phyloP scores from a whole-genome alignment of 2,797 vertebrate species.

The Limnodromus scolopaceus region DNA sequence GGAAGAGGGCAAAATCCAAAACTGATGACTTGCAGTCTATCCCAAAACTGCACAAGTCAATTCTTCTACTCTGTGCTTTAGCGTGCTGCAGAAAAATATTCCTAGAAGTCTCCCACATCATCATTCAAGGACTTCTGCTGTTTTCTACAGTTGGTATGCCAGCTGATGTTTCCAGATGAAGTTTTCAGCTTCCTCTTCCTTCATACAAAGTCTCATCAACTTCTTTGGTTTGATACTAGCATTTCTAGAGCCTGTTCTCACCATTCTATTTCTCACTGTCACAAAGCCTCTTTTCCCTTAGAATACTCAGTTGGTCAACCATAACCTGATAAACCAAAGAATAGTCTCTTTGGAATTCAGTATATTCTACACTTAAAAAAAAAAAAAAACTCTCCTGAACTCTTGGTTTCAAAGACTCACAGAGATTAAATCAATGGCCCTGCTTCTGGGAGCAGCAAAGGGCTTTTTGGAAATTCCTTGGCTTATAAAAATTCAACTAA shows the following conservation, averaged over 20 bases:
- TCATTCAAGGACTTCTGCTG: not conserved
- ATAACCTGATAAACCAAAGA: not conserved
- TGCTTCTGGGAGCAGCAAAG: not conserved
- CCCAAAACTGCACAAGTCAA: fast-evolving
- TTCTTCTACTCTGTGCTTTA: not conserved
- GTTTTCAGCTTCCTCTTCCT: not conserved
- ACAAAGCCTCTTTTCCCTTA: not conserved
- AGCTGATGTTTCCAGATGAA: not conserved
- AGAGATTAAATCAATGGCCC: not conserved
- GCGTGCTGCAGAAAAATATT: not conserved
- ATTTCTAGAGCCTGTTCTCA: not conserved
- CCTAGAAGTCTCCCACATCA: not conserved
- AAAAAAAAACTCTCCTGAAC: not conserved
- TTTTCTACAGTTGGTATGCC: not conserved
- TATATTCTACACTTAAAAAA: not conserved
- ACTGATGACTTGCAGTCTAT: not conserved
- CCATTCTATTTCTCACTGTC: not conserved
- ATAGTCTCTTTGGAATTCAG: not conserved
- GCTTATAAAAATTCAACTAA: not conserved
- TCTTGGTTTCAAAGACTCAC: not conserved
- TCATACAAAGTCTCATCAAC: not conserved
- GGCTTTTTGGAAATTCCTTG: not conserved
- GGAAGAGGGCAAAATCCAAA: not conserved
- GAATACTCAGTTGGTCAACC: not conserved
- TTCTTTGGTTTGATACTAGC: not conserved